Evolutionary conservation across 1,140 invertebrate genomes (phyloP).

Genomic region (Drosophila nikananu): DNA sequence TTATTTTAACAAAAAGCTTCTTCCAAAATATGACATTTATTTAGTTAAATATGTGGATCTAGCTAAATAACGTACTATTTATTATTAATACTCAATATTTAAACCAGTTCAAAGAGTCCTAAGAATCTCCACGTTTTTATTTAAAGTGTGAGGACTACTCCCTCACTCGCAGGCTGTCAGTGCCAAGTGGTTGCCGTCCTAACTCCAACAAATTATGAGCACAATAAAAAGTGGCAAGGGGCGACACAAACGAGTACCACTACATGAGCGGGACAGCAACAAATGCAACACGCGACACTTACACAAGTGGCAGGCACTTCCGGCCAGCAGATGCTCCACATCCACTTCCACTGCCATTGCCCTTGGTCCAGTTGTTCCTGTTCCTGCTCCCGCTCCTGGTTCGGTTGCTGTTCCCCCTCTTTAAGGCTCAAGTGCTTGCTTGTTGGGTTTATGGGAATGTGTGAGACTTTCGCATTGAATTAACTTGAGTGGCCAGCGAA

Average conservation of each 20-base stretch:
- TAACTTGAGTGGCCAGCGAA: constrained; percentile 62
- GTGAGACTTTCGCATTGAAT: constrained; percentile 67
- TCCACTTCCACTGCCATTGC: constrained; percentile 20
- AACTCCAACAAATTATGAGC: constrained; percentile 73
- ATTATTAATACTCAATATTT: background rate
- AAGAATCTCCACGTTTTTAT: background rate
- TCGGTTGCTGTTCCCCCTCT: constrained; percentile 13
- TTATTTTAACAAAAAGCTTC: too few species aligned
- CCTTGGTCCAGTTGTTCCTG: constrained; percentile 31
- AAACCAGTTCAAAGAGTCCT: background rate
- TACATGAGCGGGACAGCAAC: constrained; percentile 39
- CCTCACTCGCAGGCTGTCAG: constrained; percentile 45
- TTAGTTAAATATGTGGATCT: background rate
- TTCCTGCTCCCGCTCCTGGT: background rate
- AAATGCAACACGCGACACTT: constrained; percentile 54
- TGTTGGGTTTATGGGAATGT: constrained; percentile 54
- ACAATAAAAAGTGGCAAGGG: constrained; percentile 63
- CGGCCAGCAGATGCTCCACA: constrained; percentile 51
- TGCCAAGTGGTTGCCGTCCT: constrained; percentile 37
- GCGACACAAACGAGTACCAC: constrained; percentile 28
- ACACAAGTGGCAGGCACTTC: constrained; percentile 60
- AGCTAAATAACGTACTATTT: background rate
- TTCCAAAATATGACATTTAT: background rate
- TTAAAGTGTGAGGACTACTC: background rate
- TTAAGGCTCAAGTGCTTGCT: constrained; percentile 30